A percentile compares a stretch with the other conserved stretches of the same genome.
These are phyloP conservation scores for Dinomys branickii DNA, from an alignment of 2,113 vertebrate species.

Conservation along the genomic window DNA sequence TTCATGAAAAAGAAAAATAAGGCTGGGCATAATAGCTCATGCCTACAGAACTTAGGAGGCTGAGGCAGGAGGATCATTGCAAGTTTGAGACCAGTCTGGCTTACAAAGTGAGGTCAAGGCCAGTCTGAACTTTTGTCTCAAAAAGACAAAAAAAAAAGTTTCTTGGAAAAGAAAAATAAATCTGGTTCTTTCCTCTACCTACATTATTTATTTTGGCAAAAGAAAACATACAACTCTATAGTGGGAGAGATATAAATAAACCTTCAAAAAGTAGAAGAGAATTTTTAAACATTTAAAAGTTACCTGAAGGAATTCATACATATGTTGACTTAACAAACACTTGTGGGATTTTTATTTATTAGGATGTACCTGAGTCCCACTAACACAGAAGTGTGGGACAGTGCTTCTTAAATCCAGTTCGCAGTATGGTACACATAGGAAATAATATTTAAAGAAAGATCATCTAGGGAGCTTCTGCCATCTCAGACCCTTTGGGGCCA, in stretches of 20 bases:
- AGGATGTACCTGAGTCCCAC: background rate
- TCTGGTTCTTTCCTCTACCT: background rate
- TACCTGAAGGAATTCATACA: background rate
- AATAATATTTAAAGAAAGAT: background rate
- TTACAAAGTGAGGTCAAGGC: too few relatives aligned
- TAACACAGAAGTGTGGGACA: background rate
- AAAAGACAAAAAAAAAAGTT: background rate
- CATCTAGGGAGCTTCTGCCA: background rate
- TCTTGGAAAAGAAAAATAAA: background rate
- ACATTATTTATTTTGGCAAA: conserved; percentile 61
- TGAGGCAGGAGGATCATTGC: too few relatives aligned
- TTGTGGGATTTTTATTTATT: background rate
- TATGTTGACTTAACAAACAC: background rate
- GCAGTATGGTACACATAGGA: background rate
- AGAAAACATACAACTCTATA: conserved; percentile 16
- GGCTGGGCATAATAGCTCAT: background rate
- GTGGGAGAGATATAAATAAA: background rate
- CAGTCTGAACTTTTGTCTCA: too few relatives aligned
- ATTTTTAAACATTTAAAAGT: conserved; percentile 39
- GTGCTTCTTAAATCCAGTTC: background rate
- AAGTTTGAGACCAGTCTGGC: too few relatives aligned
- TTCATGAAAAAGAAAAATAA: background rate
- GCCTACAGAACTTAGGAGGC: too few relatives aligned
- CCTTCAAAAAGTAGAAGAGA: conserved; percentile 27
- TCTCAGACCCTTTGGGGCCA: background rate